Conservation (phyloP, 2,797 vertebrate species). For the Gymnodraco acuticeps region DNA sequence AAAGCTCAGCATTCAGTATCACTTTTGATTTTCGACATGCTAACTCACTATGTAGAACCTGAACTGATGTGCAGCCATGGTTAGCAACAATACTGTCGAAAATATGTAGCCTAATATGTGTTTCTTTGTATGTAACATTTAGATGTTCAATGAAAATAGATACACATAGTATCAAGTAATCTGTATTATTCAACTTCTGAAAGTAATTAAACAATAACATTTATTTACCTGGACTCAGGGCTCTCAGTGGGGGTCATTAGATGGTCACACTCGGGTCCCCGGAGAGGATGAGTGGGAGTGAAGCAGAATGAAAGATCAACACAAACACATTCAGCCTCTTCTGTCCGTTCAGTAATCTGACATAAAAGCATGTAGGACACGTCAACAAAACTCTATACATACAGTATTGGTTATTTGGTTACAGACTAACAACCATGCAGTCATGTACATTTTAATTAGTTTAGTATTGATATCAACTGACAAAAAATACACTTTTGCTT, state of each 20-base stretch:
- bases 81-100: not conserved
- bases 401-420: not conserved
- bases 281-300: slow-evolving; percentile 29
- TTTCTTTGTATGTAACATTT: not conserved
- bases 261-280: slow-evolving; percentile 26
- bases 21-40: not conserved
- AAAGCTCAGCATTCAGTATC: not conserved
- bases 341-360: not conserved
- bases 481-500: no score
- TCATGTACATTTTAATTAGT: not conserved
- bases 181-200: not conserved
- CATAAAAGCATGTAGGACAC: not conserved
- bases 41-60: not conserved
- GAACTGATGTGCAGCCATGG: not conserved
- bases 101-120: no score
- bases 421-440: not conserved
- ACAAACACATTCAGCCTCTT: not conserved
- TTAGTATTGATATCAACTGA: not conserved
- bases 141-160: not conserved
- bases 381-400: not conserved
- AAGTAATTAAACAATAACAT: slow-evolving; percentile 6
- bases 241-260: slow-evolving; percentile 53
- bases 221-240: slow-evolving; percentile 17
- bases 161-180: not conserved
- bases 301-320: slow-evolving; percentile 22